Conservation (phyloP, 2,113 vertebrate genomes). For the Coregonus clupeaformis region DNA sequence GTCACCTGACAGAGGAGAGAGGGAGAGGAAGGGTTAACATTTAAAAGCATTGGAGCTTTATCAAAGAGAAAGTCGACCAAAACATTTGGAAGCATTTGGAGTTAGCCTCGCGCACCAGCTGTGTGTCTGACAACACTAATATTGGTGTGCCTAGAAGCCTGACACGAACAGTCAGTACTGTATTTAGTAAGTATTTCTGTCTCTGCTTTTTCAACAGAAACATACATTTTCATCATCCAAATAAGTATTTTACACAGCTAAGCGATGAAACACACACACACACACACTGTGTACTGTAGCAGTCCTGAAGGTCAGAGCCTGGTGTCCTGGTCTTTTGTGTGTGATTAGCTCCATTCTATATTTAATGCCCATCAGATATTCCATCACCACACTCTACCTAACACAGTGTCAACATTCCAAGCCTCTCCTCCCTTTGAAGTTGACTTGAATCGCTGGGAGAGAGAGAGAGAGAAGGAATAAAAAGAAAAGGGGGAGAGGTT, state of each 20-base stretch:
- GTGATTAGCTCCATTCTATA: conserved; percentile 10
- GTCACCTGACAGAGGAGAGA: conserved; percentile 81
- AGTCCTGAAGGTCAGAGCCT: conserved; percentile 5
- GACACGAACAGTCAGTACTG: too few relatives aligned
- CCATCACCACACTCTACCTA: conserved; percentile 8
- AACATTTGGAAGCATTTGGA: too few relatives aligned
- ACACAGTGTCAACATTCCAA: neutral
- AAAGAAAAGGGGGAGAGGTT: too few relatives aligned
- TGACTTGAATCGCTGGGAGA: neutral
- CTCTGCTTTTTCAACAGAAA: neutral
- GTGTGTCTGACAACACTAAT: too few relatives aligned
- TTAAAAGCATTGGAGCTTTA: neutral
- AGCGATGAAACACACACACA: too few relatives aligned
- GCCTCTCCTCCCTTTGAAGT: conserved; percentile 24
- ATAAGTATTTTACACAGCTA: too few relatives aligned
- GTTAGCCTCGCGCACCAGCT: too few relatives aligned
- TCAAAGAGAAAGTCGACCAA: too few relatives aligned
- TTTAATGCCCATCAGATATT: conserved; percentile 3
- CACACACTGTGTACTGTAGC: too few relatives aligned
- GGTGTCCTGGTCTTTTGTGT: neutral
- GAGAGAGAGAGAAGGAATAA: too few relatives aligned
- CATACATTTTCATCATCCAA: neutral
- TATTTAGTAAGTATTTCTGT: too few relatives aligned
- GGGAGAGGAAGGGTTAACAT: neutral
- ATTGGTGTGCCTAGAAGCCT: neutral